These are phyloP conservation scores for Phrynosoma blainvillii DNA, from an alignment of 2,113 vertebrate genomes.

Conservation along the genomic window DNA sequence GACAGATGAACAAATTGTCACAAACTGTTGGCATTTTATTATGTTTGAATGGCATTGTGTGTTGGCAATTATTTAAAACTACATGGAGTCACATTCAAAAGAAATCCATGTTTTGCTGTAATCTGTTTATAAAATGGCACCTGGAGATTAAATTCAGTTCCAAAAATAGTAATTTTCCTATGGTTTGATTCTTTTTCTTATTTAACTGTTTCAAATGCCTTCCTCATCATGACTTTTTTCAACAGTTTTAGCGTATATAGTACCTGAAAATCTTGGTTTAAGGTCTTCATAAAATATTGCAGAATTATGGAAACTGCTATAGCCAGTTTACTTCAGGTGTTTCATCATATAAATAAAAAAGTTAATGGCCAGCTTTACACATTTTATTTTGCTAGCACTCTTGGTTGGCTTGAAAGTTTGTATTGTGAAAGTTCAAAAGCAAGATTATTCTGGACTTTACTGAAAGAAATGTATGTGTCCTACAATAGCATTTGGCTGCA, in stretches of 20 bases:
- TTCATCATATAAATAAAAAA: not conserved
- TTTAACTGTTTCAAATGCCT: not conserved
- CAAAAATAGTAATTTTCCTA: not conserved
- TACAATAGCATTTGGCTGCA: not conserved
- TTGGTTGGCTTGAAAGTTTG: not conserved
- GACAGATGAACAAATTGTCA: conserved; percentile 16
- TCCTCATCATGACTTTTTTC: not conserved
- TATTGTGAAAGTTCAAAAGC: not conserved
- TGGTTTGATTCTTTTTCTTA: no score
- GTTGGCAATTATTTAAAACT: not conserved
- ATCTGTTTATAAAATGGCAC: not conserved
- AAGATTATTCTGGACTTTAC: not conserved
- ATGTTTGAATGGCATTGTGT: not conserved
- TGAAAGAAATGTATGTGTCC: not conserved
- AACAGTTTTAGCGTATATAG: not conserved
- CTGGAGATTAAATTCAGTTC: not conserved
- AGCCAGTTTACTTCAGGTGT: not conserved
- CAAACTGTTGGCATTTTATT: not conserved
- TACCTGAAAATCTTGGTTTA: not conserved
- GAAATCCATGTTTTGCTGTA: not conserved
- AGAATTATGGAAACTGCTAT: not conserved
- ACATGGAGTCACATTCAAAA: conserved; percentile 1
- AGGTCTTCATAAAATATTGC: not conserved
- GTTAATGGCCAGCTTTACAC: not conserved
- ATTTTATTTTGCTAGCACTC: not conserved